Conservation (phyloP, 2,888 invertebrate genomes). For the Coelopa pilipes region DNA sequence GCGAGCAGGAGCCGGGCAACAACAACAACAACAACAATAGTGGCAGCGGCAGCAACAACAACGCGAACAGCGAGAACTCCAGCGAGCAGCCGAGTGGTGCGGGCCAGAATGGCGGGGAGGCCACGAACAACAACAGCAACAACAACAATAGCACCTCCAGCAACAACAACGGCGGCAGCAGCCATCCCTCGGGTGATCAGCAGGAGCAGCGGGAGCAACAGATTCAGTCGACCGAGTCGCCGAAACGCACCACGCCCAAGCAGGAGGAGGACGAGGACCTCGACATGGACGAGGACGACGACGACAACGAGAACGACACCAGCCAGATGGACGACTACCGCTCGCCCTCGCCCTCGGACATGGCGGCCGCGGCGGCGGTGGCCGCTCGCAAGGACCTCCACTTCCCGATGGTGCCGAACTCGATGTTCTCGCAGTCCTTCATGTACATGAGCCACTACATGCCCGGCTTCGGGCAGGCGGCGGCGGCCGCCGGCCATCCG, state of each 20-base stretch:
- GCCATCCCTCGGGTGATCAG: constrained; percentile 54
- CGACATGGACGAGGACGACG: constrained; percentile 65
- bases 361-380: constrained; percentile 52
- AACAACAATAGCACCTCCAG: constrained; percentile 49
- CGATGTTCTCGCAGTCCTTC: constrained; percentile 89
- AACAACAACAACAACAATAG: constrained; percentile 34
- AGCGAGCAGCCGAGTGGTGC: constrained; percentile 37
- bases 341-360: constrained; percentile 61
- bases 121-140: constrained; percentile 50
- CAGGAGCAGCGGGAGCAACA: constrained; percentile 59
- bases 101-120: constrained; percentile 42
- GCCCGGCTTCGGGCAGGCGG: constrained; percentile 71
- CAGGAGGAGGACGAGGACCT: constrained; percentile 63
- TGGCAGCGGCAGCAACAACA: background rate
- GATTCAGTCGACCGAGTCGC: constrained; percentile 49
- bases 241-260: constrained; percentile 53
- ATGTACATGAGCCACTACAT: constrained; percentile 94
- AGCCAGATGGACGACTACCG: constrained; percentile 65
- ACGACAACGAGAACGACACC: constrained; percentile 64
- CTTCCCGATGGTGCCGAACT: constrained; percentile 86
- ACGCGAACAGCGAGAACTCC: constrained; percentile 25
- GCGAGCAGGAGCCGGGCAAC: constrained; percentile 6
- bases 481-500: constrained; percentile 59
- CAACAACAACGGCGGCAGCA: constrained; percentile 49
- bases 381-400: constrained; percentile 72